Evolutionary conservation across 2,888 invertebrate species (phyloP).

Genomic region (Coleophora deauratella): DNA sequence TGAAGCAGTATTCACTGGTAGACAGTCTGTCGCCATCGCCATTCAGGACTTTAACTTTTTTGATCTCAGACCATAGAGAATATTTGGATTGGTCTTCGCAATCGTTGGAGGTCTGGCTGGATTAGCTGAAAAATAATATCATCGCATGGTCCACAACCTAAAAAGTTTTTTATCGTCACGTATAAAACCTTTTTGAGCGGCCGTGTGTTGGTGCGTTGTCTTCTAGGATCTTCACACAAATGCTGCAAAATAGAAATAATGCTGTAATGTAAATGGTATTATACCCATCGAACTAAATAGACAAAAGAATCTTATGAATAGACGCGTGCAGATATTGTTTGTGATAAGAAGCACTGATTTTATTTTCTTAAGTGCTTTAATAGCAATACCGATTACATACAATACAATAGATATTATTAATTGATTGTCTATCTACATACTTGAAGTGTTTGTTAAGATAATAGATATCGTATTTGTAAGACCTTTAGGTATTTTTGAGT

Average conservation of each 20-base stretch:
- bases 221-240: too few relatives aligned
- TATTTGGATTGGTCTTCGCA: constrained; percentile 16
- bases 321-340: constrained; percentile 30
- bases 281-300: too few relatives aligned
- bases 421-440: constrained; percentile 58
- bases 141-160: too few relatives aligned
- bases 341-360: constrained; percentile 54
- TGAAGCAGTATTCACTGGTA: constrained; percentile 25
- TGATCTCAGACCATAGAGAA: constrained; percentile 10
- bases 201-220: too few relatives aligned
- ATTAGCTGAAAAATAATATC: constrained; percentile 9
- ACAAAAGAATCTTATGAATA: too few relatives aligned
- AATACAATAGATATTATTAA: constrained; percentile 53
- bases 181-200: too few relatives aligned
- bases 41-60: background rate
- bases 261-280: too few relatives aligned
- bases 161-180: too few relatives aligned
- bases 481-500: too few relatives aligned
- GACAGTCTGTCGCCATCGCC: constrained; percentile 57
- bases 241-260: too few relatives aligned
- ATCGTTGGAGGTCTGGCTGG: constrained; percentile 27
- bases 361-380: constrained; percentile 62
- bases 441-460: constrained; percentile 69
- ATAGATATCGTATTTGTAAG: constrained; percentile 55
- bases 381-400: constrained; percentile 42